These are phyloP conservation scores for Peromyscus eremicus DNA, from an alignment of 2,797 vertebrate genomes.

Conservation along the genomic window DNA sequence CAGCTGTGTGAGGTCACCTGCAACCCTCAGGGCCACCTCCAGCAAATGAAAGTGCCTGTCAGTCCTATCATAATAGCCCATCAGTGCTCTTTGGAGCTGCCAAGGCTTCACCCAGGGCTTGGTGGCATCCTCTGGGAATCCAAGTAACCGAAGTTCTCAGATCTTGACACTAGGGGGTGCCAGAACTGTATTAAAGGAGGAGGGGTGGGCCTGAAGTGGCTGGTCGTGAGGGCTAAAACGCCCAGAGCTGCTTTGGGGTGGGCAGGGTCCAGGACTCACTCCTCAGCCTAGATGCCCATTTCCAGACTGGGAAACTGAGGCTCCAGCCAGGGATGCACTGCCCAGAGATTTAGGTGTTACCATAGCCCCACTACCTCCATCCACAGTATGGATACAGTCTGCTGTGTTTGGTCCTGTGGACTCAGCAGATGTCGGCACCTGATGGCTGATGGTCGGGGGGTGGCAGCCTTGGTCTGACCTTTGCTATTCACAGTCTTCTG, in stretches of 20 bases:
- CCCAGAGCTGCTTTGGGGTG: neutral
- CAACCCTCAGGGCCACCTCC: neutral
- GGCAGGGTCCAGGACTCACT: rapidly evolving
- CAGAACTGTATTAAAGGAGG: neutral
- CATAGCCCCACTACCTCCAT: no score
- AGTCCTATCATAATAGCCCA: neutral
- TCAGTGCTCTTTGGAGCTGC: neutral
- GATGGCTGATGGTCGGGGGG: neutral
- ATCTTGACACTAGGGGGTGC: constrained; percentile 72
- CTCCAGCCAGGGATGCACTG: no score
- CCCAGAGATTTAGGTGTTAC: neutral
- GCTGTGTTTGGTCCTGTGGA: neutral
- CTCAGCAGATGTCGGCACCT: neutral
- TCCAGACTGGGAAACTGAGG: neutral
- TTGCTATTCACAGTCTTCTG: neutral
- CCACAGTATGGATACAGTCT: neutral
- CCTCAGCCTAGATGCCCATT: neutral
- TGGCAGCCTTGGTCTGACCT: neutral
- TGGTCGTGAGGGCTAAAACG: no score
- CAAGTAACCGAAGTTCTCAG: neutral
- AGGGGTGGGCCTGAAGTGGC: neutral
- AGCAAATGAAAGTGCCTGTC: neutral
- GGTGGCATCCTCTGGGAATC: neutral
- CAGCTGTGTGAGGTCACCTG: neutral
- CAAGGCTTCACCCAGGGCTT: neutral